Base-by-base conservation (phyloP, 2,888 invertebrate species). In the Chaetogeoica ovagalla region DNA sequence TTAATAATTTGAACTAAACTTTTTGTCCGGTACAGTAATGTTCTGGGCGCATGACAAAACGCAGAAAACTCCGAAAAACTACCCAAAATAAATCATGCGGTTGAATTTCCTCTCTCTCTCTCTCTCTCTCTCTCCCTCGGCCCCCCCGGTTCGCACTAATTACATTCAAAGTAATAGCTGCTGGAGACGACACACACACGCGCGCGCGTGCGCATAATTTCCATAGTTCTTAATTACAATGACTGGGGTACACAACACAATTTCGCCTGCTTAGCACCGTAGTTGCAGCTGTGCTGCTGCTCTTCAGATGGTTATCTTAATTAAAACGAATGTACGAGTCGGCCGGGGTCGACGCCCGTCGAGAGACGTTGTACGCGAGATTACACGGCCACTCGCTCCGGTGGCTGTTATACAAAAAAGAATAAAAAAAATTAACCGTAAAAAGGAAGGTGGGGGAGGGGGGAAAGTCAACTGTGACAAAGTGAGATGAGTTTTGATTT, bases 141-240 rank as follows among this genome's bases (percentile, higher is more conserved):
- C 48, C n/a, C 60, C 70, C 63, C n/a, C n/a, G n/a, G n/a, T 70
- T 70, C 48, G 55, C 62, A 79, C 69, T 79, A 79, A 79, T 79
- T 79, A 79, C 62, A 79, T 79, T 79, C 62, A 79, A 69, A 79
- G 77, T 79, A 79, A 79, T 79, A 63, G 77, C 77, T 79, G 69
- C 39, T 37, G 70, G 77, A 79, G 77, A 79, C 63, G n/a, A n/a
- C n/a, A n/a, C n/a, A n/a, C n/a, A n/a, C n/a, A n/a, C n/a, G n/a
- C n/a, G n/a, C n/a, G n/a, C n/a, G n/a, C n/a, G n/a, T n/a, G n/a
- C n/a, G 52, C 76, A 79, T 62, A 70, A 79, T 79, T 79, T 79
- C 77, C 77, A 79, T 79, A 79, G 77, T 79, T 79, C 77, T 79
- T 79, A 79, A 79, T 79, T 79, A 79, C 77, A 69, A 77, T 69